Evolutionary conservation across 2,113 vertebrate species (phyloP).

Genomic region (Pao palembangensis): DNA sequence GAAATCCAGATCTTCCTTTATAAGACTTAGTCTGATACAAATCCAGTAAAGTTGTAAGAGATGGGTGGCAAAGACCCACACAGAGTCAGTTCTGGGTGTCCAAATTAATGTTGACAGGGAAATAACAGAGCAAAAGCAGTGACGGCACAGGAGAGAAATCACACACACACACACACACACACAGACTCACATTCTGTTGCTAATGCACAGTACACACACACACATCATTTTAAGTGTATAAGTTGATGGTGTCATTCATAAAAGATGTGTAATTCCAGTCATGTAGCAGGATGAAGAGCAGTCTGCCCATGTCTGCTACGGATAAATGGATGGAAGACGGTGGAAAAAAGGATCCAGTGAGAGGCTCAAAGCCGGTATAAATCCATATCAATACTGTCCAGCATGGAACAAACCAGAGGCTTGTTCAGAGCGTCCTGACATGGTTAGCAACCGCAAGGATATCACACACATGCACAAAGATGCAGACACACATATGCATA

Average conservation of each 20-base stretch:
- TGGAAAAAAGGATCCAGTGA: slow-evolving; percentile 42
- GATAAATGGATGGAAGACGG: slow-evolving; percentile 47
- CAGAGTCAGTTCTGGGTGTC: slow-evolving; percentile 30
- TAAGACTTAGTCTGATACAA: slow-evolving; percentile 24
- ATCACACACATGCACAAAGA: slow-evolving; percentile 13
- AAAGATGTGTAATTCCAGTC: slow-evolving; percentile 70
- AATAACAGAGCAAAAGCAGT: slow-evolving; percentile 17
- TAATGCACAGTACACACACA: slow-evolving; percentile 10
- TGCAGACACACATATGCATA: slow-evolving; percentile 19
- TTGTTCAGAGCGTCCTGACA: slow-evolving; percentile 48
- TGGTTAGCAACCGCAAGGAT: slow-evolving; percentile 46
- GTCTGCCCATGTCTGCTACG: slow-evolving; percentile 72
- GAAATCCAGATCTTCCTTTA: slow-evolving; percentile 33
- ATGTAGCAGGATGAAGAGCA: slow-evolving; percentile 71
- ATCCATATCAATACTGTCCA: slow-evolving; percentile 53
- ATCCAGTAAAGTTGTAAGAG: slow-evolving; percentile 28
- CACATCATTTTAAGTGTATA: slow-evolving; percentile 34
- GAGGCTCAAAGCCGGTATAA: slow-evolving; percentile 46
- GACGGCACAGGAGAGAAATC: slow-evolving; percentile 9
- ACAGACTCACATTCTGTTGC: too few species aligned
- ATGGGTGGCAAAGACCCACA: slow-evolving; percentile 30
- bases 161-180: slow-evolving; percentile 18
- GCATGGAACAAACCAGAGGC: slow-evolving; percentile 39
- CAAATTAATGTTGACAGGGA: slow-evolving; percentile 30
- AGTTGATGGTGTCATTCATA: slow-evolving; percentile 52